phyloP scores from a whole-genome alignment of 2,113 vertebrate species.

The Gopherus evgoodei region DNA sequence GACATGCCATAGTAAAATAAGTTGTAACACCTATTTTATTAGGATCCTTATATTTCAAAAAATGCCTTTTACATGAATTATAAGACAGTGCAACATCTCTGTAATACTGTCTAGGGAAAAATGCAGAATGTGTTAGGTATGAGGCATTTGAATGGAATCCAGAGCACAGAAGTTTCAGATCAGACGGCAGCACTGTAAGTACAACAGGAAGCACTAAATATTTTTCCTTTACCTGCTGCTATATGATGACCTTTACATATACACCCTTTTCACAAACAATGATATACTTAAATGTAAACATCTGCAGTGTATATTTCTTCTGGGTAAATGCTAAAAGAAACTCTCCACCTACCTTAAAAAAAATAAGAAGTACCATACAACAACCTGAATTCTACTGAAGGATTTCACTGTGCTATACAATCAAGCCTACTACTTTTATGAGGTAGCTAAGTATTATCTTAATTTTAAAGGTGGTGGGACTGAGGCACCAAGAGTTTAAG shows the following conservation, averaged over 20 bases:
- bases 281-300: neutral
- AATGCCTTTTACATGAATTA: neutral
- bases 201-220: neutral
- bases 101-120: neutral
- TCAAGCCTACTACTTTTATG: neutral
- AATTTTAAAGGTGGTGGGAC: slow-evolving; percentile 4
- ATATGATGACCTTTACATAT: neutral
- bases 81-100: neutral
- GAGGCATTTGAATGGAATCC: accelerated
- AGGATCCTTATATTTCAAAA: neutral
- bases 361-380: neutral
- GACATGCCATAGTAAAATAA: neutral
- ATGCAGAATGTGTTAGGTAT: neutral
- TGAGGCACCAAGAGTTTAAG: neutral
- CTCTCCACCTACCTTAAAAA: accelerated
- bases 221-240: slow-evolving; percentile 1
- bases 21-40: neutral
- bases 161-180: accelerated
- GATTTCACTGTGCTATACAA: neutral
- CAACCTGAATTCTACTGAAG: neutral
- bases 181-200: neutral
- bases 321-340: neutral
- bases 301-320: accelerated
- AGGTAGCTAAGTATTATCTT: neutral
- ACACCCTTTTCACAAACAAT: neutral